A percentile compares a stretch with the other conserved stretches of the same genome.
These are phyloP conservation scores for Chrysomela aeneicollis DNA, from an alignment of 2,888 invertebrate species.

Conservation along the genomic window DNA sequence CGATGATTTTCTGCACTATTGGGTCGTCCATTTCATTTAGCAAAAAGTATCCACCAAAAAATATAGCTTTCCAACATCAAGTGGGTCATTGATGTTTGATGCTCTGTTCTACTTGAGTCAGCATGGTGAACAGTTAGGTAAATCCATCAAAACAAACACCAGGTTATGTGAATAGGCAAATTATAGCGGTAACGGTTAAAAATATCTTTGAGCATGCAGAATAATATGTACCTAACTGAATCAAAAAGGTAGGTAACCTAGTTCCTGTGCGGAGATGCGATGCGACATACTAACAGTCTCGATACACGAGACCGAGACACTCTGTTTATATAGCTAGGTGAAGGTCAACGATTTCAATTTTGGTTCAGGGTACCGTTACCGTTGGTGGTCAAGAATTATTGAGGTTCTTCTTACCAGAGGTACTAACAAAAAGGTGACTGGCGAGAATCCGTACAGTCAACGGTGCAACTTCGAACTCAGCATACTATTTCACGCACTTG, in stretches of 20 bases:
- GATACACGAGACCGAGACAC: neutral
- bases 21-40: neutral
- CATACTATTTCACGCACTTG: no score
- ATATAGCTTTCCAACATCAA: neutral
- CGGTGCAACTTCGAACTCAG: no score
- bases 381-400: neutral
- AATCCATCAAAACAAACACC: constrained; percentile 4
- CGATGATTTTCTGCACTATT: neutral
- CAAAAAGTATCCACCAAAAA: neutral
- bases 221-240: constrained; percentile 1
- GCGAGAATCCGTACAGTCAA: no score
- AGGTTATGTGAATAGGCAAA: neutral
- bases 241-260: neutral
- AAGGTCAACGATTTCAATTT: constrained; percentile 3
- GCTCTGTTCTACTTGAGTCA: neutral
- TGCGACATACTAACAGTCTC: neutral
- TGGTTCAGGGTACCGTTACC: constrained; percentile 3
- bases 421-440: neutral
- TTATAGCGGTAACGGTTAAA: neutral
- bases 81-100: neutral
- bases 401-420: neutral
- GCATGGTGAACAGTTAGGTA: neutral
- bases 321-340: constrained; percentile 1
- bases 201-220: neutral
- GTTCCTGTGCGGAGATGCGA: constrained; percentile 1